Evolutionary conservation across 2,113 vertebrate genomes (phyloP).

Genomic region (Apeltes quadracus): DNA sequence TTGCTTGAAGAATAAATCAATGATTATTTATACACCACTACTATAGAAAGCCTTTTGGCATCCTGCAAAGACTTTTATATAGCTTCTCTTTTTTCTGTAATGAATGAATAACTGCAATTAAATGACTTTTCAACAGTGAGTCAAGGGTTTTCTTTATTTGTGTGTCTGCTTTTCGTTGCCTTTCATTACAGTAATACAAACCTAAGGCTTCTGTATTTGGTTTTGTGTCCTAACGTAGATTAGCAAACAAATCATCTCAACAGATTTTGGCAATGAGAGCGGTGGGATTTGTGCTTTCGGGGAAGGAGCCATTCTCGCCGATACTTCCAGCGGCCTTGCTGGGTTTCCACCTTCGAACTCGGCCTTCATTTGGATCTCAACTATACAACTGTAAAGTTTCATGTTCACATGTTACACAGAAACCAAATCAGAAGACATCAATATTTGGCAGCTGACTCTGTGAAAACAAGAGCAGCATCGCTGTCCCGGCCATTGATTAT

Average conservation of each 20-base stretch:
- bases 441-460: too few species aligned
- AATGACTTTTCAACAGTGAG: conserved; percentile 58
- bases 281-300: too few species aligned
- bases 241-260: background rate
- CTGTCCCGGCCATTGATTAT: background rate
- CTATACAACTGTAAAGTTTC: too few species aligned
- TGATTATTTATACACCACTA: conserved; percentile 36
- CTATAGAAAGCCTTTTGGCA: conserved; percentile 41
- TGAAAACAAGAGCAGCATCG: too few species aligned
- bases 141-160: background rate
- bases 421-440: too few species aligned
- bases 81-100: conserved; percentile 65
- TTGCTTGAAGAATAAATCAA: conserved; percentile 38
- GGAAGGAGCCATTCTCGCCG: too few species aligned
- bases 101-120: conserved; percentile 69
- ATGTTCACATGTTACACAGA: too few species aligned
- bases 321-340: too few species aligned
- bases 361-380: too few species aligned
- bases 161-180: background rate
- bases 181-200: conserved; percentile 11
- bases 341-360: too few species aligned
- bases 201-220: conserved; percentile 5
- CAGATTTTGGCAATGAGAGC: too few species aligned
- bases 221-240: conserved; percentile 2
- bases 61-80: conserved; percentile 69